Evolutionary conservation across 1,140 invertebrate species (phyloP), one percentile per base, ranked within the genome.

Genomic region (Ruditapes philippinarum): DNA sequence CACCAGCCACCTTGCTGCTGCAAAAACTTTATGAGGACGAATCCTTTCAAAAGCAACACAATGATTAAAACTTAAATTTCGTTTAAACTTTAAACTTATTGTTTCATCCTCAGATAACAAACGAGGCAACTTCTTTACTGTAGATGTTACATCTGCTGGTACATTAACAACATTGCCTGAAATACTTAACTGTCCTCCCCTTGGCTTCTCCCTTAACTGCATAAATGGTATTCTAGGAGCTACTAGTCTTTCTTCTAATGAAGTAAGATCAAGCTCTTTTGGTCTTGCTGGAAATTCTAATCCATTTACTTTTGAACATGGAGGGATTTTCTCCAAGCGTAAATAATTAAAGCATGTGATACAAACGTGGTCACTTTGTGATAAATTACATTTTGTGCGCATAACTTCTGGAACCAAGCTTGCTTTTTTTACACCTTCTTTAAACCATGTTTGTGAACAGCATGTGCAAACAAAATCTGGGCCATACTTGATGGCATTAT

Each of bases 131-230:
- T 9, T 4, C n/a, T 40, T 73, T n/a, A 89, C 54, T 36, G 86
- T 89, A 40, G 19, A 5, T 7, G 25, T 70, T 17, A 89, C 40
- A 85, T 91, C 76, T 42, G 76, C 17, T 25, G 90, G 80, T 0
- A 89, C 86, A 89, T 45, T 91, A 88, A 19, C 88, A 86, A 60
- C 88, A 73, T 85, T 91, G 88, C 28, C 90, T 73, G 28, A 36
- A 12, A 36, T 79, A 60, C 25, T n/a, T 38, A 78, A 22, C 38
- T 91, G 88, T 2, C 81, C 78, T 11, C 78, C 90, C 42, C 88
- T 70, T 49, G 86, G 86, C 54, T 65, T 12, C 60, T 90, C 84
- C 14, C 70, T 12, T 0, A 91, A 62, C 79, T 89, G 19, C 51
- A 54, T 54, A 19, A 54, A 54, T 11, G 22, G 51, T 54, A 54